Base-by-base conservation (phyloP, 2,888 invertebrate genomes). In the Pollenia griseotomentosa region DNA sequence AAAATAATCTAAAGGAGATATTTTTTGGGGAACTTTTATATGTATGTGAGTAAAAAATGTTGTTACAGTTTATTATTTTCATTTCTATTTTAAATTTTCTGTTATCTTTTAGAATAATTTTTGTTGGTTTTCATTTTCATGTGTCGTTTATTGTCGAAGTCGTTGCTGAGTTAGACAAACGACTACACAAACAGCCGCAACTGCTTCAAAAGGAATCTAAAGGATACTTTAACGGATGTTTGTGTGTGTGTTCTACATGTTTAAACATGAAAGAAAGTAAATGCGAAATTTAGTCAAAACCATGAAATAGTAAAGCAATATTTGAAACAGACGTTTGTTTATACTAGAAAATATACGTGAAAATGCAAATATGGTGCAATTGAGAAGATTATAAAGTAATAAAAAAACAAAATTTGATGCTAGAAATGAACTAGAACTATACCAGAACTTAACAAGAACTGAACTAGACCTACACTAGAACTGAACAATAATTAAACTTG, bases 281-380 rank as follows among this genome's bases (percentile, higher is more conserved):
- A 7, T 61, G 10, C 55, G 46, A 65, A 10, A 70, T 79, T 81
- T 51, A 75, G 46, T 51, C 57, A 74, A 70, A 63, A 79, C 63
- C 79, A 65, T 74, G 65, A 70, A 70, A 75, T 74, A 57, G 74
- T 65, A 70, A 23, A 75, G 51, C 57, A 33, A 63, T 82, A 73
- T 82, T 82, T 66, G 46, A 40, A 78, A 53, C 66, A 81, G 81
- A 77, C 61, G 82, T 85, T 77, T 77, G 61, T 68, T 66, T 73
- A 65, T 12, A 61, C 44, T 59, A 11, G n/a, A 71, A 75, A 48
- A 57, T 70, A 78, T 33, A 73, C 19, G 14, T 65, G 77, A 12
- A 23, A 44, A 23, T 16, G 42, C 48, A 42, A 16, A 55, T 23
- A 73, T 73, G 23, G 73, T 0, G 12, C 14, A 57, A 84, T 59